Percentiles rank a stretch among this genome's conserved stretches.
Conservation (phyloP, 2,888 invertebrate genomes). For the Sesamia inferens region DNA sequence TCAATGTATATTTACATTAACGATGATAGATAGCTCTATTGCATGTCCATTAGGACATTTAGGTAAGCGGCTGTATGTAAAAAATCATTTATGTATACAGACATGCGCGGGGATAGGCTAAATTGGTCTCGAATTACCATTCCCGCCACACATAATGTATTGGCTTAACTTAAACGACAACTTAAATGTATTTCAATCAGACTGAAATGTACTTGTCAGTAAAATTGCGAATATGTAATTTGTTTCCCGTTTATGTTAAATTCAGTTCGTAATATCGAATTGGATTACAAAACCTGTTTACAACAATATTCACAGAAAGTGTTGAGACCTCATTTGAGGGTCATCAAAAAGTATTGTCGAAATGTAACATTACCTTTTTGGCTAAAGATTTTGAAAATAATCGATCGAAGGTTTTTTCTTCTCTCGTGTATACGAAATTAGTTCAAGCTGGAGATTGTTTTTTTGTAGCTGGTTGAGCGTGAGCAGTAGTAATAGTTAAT, state of each 20-base stretch:
- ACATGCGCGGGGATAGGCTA: constrained; percentile 38
- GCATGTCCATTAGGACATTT: constrained; percentile 52
- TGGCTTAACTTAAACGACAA: constrained; percentile 32
- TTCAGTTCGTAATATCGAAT: constrained; percentile 24
- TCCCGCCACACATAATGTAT: constrained; percentile 39
- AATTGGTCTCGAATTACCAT: constrained; percentile 51
- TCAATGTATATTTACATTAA: constrained; percentile 45
- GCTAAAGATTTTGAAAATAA: neutral
- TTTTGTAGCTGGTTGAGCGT: neutral
- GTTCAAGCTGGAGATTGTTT: neutral
- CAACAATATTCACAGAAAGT: neutral
- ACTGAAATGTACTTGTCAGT: constrained; percentile 27
- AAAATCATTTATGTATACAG: constrained; percentile 35
- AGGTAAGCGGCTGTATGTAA: constrained; percentile 44
- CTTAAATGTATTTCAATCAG: constrained; percentile 44
- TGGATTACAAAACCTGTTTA: constrained; percentile 17
- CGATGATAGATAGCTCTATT: constrained; percentile 56
- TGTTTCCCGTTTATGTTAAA: constrained; percentile 46
- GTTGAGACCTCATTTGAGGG: constrained; percentile 16
- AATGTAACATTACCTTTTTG: neutral
- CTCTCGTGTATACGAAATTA: neutral
- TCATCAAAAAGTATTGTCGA: neutral
- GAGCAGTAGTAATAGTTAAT: neutral
- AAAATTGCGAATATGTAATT: constrained; percentile 36
- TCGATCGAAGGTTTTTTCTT: neutral